Evolutionary conservation across 2,888 invertebrate genomes (phyloP), one percentile per base, ranked within the genome.

Genomic region (Meteorus cinctellus): DNA sequence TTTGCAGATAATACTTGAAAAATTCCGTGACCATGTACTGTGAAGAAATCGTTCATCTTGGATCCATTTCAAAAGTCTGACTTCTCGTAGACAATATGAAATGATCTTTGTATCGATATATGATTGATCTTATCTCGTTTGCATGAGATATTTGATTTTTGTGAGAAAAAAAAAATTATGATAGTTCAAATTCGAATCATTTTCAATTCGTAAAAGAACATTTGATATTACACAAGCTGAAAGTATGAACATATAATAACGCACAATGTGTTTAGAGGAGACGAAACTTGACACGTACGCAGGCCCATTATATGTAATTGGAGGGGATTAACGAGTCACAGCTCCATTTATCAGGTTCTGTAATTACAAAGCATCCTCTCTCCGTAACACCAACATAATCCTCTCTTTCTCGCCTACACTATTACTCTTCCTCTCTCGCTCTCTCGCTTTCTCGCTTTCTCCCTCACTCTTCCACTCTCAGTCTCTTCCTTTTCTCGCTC

Each of bases 291-390:
- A 74, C 55, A 45, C 82, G 83, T 82, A 82, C 83, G 83, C 79
- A 85, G 83, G 85, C 83, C 84, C 84, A 87, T 89, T 86, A 84
- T 80, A 84, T 85, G 85, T 89, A 87, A 88, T 89, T 88, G 87
- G 87, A 85, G 83, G 84, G 87, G 86, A 89, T 89, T 88, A 89
- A 88, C 87, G 86, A 88, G 88, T 87, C 87, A 84, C 82, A 85
- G 86, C 85, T 89, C 85, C 89, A 89, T 89, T 89, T 87, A 88
- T 89, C 87, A 89, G 87, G 81, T 78, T 77, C 82, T 81, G 87
- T 88, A 88, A 89, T 89, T 89, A 87, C 87, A 85, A 87, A 87
- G 86, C 86, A 83, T 86, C 84, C 82, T 78, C 81, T 81, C 80
- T 80, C 72, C 79, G 81, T 80, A 55, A 51, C 65, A 24, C 48